Evolutionary conservation across 2,888 invertebrate genomes (phyloP), one percentile per base, ranked within the genome.

Genomic region (Drosophila conformis): DNA sequence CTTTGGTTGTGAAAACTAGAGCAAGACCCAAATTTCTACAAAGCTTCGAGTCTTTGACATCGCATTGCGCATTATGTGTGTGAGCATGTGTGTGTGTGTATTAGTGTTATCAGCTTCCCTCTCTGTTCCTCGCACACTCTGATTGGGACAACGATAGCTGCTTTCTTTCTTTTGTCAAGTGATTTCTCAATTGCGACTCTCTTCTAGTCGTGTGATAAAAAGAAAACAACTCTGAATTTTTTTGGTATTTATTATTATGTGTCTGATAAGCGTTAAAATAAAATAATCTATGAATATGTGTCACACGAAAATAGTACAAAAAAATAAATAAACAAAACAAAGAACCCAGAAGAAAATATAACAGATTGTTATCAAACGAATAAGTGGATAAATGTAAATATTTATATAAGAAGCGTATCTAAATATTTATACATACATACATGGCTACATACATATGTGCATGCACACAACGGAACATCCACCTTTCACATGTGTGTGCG

Each of bases 1-100:
- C 90, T 90, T 85, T 87, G 82, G 78, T 86, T 87, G 86, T 83
- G 86, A 91, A 90, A 91, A 91, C 89, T 91, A 88, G 90, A 91
- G 90, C 90, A 89, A 91, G 90, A 91, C 90, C 90, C 85, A 89
- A 86, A 91, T 90, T 91, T 90, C 85, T 87, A 76, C 58, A 82
- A 73, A 76, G 74, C 76, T 81, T 80, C 61, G 75, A 68, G 65
- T 69, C 62, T 78, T 67, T 73, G 68, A 54, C 58, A 66, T 56
- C 57, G 54, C 15, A 42, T 66, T 66, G 59, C 38, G 21, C 64
- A 65, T 66, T 29, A 27, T 60, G 25, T 5, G 15, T 59, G 31
- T 58, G n/a, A 31, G 27, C 48, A 25, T 13, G 31, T 65, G 38
- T 49, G n/a, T 46, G 33, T 51, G 18, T 58, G 6, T 53, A 2